Percentiles rank a stretch among this genome's conserved stretches.
Conservation (phyloP, 1,140 invertebrate genomes). For the Drosophila equinoxialis region DNA sequence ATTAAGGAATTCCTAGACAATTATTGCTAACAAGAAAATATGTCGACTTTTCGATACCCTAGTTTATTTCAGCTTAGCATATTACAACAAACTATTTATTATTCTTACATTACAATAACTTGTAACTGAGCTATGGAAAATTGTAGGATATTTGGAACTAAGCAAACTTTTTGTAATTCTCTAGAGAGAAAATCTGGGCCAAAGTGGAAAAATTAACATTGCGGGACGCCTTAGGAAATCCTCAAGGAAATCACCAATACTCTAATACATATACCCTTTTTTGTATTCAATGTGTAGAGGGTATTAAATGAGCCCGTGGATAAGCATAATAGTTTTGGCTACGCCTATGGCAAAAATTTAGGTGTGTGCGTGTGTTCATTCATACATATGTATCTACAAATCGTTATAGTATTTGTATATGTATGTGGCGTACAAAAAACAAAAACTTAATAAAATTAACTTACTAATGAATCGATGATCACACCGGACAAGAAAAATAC, state of each 20-base stretch:
- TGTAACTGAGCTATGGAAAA: no score
- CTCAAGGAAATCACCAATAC: no score
- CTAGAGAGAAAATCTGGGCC: no score
- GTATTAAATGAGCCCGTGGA: neutral
- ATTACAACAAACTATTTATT: neutral
- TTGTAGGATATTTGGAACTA: no score
- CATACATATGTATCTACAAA: neutral
- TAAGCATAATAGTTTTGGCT: neutral
- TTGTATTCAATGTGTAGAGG: neutral
- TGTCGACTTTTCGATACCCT: neutral
- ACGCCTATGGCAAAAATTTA: neutral
- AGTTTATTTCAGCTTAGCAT: neutral
- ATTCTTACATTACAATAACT: no score
- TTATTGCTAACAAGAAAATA: neutral
- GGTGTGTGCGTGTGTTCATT: no score
- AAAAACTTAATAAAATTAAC: slow-evolving; percentile 71
- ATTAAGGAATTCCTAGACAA: neutral
- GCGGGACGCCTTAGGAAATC: no score
- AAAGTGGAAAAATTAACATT: no score
- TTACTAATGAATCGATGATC: slow-evolving; percentile 77
- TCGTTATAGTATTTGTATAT: neutral
- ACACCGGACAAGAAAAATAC: slow-evolving; percentile 33
- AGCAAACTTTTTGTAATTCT: no score
- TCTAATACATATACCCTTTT: neutral
- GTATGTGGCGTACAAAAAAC: slow-evolving; percentile 42